phyloP scores from a whole-genome alignment of 2,888 invertebrate species.

The Trachelus stipa region DNA sequence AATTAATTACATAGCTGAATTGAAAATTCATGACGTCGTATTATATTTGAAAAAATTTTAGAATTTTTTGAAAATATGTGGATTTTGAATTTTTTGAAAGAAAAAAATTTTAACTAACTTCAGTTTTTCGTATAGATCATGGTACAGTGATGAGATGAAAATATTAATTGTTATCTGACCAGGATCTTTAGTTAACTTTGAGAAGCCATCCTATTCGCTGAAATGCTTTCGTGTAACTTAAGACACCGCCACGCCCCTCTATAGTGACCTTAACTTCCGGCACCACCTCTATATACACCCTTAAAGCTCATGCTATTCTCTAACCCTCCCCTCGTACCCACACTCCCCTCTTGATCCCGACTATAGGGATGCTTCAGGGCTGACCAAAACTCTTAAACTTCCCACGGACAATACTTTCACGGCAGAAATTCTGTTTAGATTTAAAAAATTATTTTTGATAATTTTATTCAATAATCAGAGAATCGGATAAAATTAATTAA shows the following conservation, averaged over 20 bases:
- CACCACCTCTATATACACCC: constrained; percentile 49
- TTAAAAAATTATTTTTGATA: background rate
- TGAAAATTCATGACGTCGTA: background rate
- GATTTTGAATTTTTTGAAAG: background rate
- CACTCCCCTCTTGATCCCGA: constrained; percentile 21
- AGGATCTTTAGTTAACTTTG: background rate
- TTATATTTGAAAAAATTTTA: background rate
- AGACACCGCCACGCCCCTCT: constrained; percentile 56
- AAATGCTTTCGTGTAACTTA: constrained; percentile 36
- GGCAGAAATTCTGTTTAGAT: background rate
- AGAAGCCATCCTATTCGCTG: constrained; percentile 31
- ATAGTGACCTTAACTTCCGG: constrained; percentile 48
- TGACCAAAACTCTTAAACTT: constrained; percentile 27
- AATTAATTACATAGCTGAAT: background rate
- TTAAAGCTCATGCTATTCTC: constrained; percentile 35
- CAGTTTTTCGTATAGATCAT: background rate
- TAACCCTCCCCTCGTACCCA: constrained; percentile 35
- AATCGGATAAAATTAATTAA: background rate
- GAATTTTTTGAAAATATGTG: background rate
- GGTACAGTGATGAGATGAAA: background rate
- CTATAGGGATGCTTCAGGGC: constrained; percentile 30
- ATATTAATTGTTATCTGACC: background rate
- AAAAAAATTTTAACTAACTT: background rate
- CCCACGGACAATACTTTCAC: constrained; percentile 28
- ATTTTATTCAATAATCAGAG: background rate